Percentiles rank a stretch among this genome's conserved stretches.
Conservation (phyloP, 2,888 invertebrate species). For the Ommatoiulus sabulosus region DNA sequence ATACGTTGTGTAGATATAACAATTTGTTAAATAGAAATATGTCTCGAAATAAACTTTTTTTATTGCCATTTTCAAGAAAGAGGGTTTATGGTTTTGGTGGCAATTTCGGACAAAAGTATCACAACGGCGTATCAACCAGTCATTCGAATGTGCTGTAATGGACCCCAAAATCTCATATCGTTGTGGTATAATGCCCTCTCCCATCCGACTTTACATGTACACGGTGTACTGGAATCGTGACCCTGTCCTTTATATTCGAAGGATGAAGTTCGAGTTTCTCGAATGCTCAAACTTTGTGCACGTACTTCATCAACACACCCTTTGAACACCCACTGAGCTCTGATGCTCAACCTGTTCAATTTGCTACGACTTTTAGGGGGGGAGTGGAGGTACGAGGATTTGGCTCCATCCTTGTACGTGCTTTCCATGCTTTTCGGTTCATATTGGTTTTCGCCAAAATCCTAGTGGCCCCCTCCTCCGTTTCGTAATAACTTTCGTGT, state of each 20-base stretch:
- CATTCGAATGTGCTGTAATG: too few species aligned
- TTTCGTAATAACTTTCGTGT: neutral
- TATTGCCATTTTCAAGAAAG: too few species aligned
- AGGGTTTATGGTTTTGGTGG: neutral
- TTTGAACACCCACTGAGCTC: conserved; percentile 10
- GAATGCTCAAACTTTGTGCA: neutral
- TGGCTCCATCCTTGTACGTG: neutral
- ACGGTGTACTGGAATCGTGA: neutral
- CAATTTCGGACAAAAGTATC: neutral
- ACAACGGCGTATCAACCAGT: too few species aligned
- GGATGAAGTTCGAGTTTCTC: neutral
- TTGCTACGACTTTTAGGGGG: neutral
- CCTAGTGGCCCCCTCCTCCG: neutral
- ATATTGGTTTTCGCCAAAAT: conserved; percentile 29
- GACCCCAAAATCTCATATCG: neutral
- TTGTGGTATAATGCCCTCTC: neutral
- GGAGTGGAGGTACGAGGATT: neutral
- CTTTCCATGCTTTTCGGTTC: neutral
- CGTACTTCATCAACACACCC: neutral
- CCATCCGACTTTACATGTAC: neutral
- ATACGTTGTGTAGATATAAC: neutral
- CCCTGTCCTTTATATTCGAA: neutral
- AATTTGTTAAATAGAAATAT: neutral
- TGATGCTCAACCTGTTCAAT: conserved; percentile 13
- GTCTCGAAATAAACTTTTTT: neutral